A percentile compares a stretch with the other conserved stretches of the same genome.
phyloP scores from a whole-genome alignment of 2,113 vertebrate genomes.

The Leucopsar rothschildi region DNA sequence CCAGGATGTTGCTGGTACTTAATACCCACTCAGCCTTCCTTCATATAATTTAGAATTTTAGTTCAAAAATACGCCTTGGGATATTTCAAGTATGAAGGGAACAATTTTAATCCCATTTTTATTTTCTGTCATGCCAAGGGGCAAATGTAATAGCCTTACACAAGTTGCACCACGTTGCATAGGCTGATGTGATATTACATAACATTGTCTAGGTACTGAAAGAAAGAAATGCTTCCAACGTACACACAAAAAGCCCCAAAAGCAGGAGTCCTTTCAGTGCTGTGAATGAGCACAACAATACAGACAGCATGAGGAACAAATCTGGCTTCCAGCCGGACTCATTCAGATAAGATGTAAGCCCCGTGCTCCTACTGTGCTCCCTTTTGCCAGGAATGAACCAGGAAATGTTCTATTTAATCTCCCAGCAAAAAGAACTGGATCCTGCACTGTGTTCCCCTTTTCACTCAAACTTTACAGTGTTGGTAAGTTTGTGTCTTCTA shows the following conservation, averaged over 20 bases:
- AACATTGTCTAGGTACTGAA: background rate
- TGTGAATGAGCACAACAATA: background rate
- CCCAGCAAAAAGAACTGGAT: background rate
- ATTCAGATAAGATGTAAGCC: background rate
- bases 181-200: background rate
- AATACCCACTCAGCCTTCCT: background rate
- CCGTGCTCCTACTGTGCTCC: background rate
- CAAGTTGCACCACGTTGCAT: background rate
- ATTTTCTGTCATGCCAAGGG: slow-evolving; percentile 1
- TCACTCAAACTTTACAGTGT: background rate
- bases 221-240: background rate
- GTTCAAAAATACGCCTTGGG: background rate
- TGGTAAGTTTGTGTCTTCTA: background rate
- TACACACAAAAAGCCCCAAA: background rate
- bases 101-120: slow-evolving; percentile 21
- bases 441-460: background rate
- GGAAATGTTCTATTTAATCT: background rate
- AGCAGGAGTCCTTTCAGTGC: background rate
- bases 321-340: background rate
- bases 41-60: background rate
- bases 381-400: background rate
- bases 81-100: background rate
- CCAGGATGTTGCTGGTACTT: background rate
- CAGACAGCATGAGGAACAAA: background rate
- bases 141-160: slow-evolving; percentile 21